Base-by-base conservation (phyloP, 53 echinoderm and acorn worm genomes). In the Paelopatides confundens region DNA sequence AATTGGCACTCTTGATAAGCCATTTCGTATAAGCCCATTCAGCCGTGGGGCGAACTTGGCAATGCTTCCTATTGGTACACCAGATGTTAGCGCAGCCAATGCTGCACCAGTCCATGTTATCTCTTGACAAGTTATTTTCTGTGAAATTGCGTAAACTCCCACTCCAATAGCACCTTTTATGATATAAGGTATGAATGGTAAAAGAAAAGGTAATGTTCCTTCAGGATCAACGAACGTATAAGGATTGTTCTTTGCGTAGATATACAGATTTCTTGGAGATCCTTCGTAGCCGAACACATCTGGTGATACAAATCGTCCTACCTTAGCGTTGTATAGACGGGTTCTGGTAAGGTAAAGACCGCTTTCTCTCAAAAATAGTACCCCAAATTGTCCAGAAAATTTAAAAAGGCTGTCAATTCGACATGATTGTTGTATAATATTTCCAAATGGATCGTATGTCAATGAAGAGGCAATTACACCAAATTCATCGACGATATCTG, bases 361-460 rank as follows among this genome's bases (percentile, higher is more conserved):
- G 21, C 39, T 9, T 50, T 48, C 77, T 47, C 47, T 49, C 28
- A 77, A 8, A 2, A 27, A 31, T 33, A 82, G 23, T 18, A 90
- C 86, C 7, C 90, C 90, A 62, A 63, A 86, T 29, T 77, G 90
- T 3, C 90, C 90, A 66, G 85, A 32, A 31, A 76, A 90, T 31
- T 76, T 62, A 27, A 46, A 90, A 5, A 29, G 15, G 35, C 53
- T 86, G 47, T 35, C 50, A 54, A 50, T 35, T 47, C 10, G 24
- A 77, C 85, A 86, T 14, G 76, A 43, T 27, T 63, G 51, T 21
- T 28, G 35, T 21, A 77, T 54, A 24, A 90, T 46, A 48, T 86
- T 86, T 29, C 90, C 90, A 51, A 90, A 90, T 33, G 90, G 90
- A 48, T 90, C 90, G 62, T 86, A 86, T 31, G 70, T 23, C 21